Percentiles rank a stretch among this genome's conserved stretches.
phyloP scores from a whole-genome alignment of 2,888 invertebrate genomes.

The Drosophila acutilabella region DNA sequence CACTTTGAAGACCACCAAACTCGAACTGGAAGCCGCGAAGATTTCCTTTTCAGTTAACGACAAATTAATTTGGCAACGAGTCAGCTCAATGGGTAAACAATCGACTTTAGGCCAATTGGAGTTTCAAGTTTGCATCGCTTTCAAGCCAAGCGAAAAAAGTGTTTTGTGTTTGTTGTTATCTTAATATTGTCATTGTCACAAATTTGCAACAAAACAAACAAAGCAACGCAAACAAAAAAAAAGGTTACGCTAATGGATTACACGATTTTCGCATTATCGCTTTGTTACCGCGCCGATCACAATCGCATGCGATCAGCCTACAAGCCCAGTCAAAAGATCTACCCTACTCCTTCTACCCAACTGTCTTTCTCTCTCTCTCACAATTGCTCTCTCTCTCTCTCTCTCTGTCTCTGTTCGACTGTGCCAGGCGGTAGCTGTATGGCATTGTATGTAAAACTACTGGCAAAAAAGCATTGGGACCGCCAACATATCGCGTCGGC shows the following conservation, averaged over 20 bases:
- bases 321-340: constrained; percentile 15
- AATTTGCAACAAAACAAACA: constrained; percentile 79
- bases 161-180: constrained; percentile 76
- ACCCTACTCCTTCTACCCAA: background rate
- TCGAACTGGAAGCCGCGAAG: constrained; percentile 19
- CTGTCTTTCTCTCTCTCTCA: constrained; percentile 3
- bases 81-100: constrained; percentile 52
- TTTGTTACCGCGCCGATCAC: constrained; percentile 82
- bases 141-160: background rate
- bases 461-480: constrained; percentile 54
- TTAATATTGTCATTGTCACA: constrained; percentile 86
- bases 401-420: constrained; percentile 12
- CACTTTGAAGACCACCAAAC: constrained; percentile 59
- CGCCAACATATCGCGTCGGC: constrained; percentile 63
- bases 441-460: constrained; percentile 78
- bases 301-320: constrained; percentile 79
- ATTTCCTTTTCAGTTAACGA: constrained; percentile 76
- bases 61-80: constrained; percentile 84
- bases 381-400: background rate
- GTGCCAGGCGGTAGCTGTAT: constrained; percentile 58
- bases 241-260: constrained; percentile 85
- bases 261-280: constrained; percentile 86
- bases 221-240: background rate
- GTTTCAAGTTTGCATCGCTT: background rate
- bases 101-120: constrained; percentile 6